Evolutionary conservation across 2,888 invertebrate genomes (phyloP).

Genomic region (Drosophila niveifrons): DNA sequence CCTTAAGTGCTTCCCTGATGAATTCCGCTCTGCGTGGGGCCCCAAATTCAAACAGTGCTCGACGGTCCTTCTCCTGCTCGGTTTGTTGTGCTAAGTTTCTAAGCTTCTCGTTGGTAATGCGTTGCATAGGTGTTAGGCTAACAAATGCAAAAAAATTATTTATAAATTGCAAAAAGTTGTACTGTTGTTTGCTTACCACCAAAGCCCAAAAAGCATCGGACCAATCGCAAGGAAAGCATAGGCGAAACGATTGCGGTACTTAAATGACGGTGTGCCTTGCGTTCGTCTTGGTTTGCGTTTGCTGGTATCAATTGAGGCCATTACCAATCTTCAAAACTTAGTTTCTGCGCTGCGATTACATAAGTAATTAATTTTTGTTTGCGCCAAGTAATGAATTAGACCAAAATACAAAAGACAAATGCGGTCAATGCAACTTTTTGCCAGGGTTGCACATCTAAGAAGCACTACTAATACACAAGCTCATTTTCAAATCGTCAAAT

Average conservation of each 20-base stretch:
- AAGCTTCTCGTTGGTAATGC: constrained; percentile 67
- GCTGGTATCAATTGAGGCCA: constrained; percentile 85
- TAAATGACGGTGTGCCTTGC: constrained; percentile 88
- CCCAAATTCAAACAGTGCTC: constrained; percentile 68
- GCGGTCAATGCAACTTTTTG: background rate
- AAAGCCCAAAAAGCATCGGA: constrained; percentile 71
- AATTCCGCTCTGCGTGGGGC: constrained; percentile 65
- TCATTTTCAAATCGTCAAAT: background rate
- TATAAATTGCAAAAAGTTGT: background rate
- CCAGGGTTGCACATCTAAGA: constrained; percentile 37
- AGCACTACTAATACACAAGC: background rate
- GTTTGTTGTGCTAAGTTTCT: constrained; percentile 35
- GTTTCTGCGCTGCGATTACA: constrained; percentile 41
- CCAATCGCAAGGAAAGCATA: constrained; percentile 85
- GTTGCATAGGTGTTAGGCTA: constrained; percentile 78
- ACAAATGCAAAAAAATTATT: background rate
- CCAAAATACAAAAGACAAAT: constrained; percentile 22
- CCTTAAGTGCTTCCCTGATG: constrained; percentile 75
- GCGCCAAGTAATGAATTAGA: background rate
- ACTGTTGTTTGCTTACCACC: constrained; percentile 64
- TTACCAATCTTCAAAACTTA: constrained; percentile 54
- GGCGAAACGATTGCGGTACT: constrained; percentile 87
- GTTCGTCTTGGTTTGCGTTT: constrained; percentile 89
- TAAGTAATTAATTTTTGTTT: constrained; percentile 59
- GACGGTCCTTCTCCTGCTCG: constrained; percentile 78